phyloP scores from a whole-genome alignment of 1,140 invertebrate genomes.

The Protaetia brevitarsis region DNA sequence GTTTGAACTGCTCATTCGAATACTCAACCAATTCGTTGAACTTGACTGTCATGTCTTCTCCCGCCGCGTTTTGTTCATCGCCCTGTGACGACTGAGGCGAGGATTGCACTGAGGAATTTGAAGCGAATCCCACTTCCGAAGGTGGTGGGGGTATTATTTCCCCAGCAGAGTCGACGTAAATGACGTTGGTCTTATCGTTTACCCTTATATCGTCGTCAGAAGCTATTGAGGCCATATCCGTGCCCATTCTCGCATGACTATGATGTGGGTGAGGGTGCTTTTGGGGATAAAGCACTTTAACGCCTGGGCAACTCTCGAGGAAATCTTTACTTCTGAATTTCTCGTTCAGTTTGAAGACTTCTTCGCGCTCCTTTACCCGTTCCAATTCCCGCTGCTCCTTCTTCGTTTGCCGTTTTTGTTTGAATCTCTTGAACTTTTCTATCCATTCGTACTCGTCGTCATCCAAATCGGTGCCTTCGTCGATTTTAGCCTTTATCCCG shows the following conservation, averaged over 20 bases:
- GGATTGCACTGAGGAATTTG: neutral
- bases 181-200: neutral
- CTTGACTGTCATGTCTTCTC: too few species aligned
- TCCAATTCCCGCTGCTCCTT: neutral
- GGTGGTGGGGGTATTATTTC: neutral
- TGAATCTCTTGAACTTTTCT: neutral
- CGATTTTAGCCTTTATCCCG: neutral
- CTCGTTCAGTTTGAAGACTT: neutral
- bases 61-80: too few species aligned
- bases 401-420: neutral
- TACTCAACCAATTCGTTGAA: too few species aligned
- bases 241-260: neutral
- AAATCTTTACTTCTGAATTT: slow-evolving; percentile 14
- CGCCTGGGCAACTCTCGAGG: neutral
- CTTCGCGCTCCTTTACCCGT: neutral
- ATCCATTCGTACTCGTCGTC: slow-evolving; percentile 3
- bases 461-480: neutral
- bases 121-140: neutral
- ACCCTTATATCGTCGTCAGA: neutral
- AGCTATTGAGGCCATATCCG: neutral
- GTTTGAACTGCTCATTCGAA: neutral
- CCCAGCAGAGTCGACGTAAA: neutral
- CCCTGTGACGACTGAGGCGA: neutral
- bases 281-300: neutral
- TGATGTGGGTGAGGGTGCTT: neutral